phyloP scores from a whole-genome alignment of 1,140 invertebrate genomes.

The Drosophila nannoptera region DNA sequence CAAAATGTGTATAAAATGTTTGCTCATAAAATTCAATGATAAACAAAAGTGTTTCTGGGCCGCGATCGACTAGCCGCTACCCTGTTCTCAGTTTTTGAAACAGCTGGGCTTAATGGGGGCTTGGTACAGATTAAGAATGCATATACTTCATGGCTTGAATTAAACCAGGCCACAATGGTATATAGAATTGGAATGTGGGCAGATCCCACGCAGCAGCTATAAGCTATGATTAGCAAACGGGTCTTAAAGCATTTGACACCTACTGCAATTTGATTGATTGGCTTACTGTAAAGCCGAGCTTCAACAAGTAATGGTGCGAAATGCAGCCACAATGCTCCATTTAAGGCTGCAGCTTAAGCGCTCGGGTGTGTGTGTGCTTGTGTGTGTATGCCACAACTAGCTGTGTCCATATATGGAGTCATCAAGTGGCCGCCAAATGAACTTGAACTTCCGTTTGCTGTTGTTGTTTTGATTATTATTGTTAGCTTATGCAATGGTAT shows the following conservation, averaged over 20 bases:
- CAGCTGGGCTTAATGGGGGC: too few species aligned
- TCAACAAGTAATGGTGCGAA: conserved; percentile 16
- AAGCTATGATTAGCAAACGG: conserved; percentile 4
- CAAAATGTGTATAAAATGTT: not conserved
- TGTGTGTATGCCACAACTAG: conserved; percentile 17
- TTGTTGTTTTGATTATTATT: conserved; percentile 40
- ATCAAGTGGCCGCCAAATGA: conserved; percentile 55
- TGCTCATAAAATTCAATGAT: too few species aligned
- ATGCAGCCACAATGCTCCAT: conserved; percentile 47
- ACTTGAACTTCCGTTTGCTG: conserved; percentile 72
- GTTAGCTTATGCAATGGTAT: conserved; percentile 59
- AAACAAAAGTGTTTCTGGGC: too few species aligned
- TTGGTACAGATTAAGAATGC: not conserved
- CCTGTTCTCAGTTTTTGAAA: too few species aligned
- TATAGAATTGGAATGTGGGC: not conserved
- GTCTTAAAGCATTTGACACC: conserved; percentile 28
- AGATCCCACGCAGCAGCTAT: not conserved
- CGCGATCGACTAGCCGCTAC: too few species aligned
- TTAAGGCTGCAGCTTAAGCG: conserved; percentile 49
- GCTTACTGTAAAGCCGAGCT: conserved; percentile 1
- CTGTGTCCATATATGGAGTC: conserved; percentile 54
- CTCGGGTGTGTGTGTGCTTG: conserved; percentile 4
- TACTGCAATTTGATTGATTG: conserved; percentile 35
- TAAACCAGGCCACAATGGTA: not conserved
- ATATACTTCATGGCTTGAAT: not conserved